phyloP scores from a whole-genome alignment of 2,113 vertebrate species.

The Salvelinus alpinus region DNA sequence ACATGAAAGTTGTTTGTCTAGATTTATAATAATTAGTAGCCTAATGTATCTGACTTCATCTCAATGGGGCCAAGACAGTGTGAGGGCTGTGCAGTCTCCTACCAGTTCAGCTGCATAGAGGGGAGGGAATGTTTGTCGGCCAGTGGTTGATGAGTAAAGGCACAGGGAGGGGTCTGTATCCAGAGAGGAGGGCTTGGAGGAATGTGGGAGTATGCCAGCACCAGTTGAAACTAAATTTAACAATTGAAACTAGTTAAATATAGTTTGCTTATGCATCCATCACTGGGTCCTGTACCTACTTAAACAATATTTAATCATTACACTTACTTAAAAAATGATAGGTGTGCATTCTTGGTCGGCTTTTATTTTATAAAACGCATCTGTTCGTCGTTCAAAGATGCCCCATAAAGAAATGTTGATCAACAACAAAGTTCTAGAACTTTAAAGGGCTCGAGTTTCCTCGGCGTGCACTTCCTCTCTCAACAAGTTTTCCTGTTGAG shows the following conservation, averaged over 20 bases:
- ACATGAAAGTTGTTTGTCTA: background rate
- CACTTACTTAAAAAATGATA: background rate
- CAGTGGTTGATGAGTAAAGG: conserved; percentile 48
- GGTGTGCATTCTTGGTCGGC: background rate
- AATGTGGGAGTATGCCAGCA: conserved; percentile 50
- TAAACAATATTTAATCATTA: background rate
- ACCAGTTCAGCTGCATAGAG: background rate
- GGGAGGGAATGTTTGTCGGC: conserved; percentile 30
- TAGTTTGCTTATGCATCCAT: conserved; percentile 3
- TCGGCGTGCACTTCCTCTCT: background rate
- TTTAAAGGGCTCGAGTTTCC: background rate
- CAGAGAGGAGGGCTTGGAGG: conserved; percentile 56
- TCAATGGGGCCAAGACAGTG: conserved; percentile 29
- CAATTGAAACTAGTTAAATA: conserved; percentile 12
- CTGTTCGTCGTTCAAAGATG: background rate
- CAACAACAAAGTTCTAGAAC: background rate
- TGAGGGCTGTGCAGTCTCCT: background rate
- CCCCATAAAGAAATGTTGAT: background rate
- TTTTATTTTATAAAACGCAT: background rate
- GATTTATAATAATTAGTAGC: background rate
- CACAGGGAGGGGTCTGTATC: conserved; percentile 56
- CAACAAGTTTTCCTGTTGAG: background rate
- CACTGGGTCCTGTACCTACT: background rate
- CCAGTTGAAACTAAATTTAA: conserved; percentile 9
- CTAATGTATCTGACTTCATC: background rate